Evolutionary conservation across 2,888 invertebrate species (phyloP).

Genomic region (Melitaea athalia): DNA sequence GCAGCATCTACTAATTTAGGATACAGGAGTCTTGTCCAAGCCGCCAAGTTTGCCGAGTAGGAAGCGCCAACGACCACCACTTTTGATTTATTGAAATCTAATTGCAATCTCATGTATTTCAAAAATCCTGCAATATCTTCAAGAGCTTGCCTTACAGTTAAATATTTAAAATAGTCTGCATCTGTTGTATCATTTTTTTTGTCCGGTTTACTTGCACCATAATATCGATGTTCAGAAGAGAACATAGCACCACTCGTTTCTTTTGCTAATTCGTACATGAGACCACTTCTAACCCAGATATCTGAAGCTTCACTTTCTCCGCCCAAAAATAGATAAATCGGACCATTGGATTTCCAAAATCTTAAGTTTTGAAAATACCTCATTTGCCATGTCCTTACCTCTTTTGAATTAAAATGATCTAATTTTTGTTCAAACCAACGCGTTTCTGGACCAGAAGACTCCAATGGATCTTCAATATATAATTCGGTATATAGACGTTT

Average conservation of each 20-base stretch:
- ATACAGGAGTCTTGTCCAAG: constrained; percentile 67
- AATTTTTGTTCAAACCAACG: constrained; percentile 64
- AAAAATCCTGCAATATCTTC: constrained; percentile 64
- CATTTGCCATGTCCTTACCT: constrained; percentile 64
- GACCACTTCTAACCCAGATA: constrained; percentile 56
- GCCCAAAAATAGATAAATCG: constrained; percentile 64
- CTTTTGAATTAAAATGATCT: constrained; percentile 62
- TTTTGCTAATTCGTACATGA: constrained; percentile 62
- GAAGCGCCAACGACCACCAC: constrained; percentile 71
- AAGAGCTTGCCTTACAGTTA: constrained; percentile 66
- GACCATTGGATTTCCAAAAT: constrained; percentile 58
- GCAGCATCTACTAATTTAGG: constrained; percentile 69
- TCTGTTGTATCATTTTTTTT: constrained; percentile 43
- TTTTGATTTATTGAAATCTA: constrained; percentile 56
- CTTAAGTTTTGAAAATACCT: constrained; percentile 64
- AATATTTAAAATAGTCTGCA: constrained; percentile 56
- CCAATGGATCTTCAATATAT: constrained; percentile 40
- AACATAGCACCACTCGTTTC: constrained; percentile 71
- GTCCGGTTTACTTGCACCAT: constrained; percentile 68
- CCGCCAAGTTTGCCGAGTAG: constrained; percentile 71
- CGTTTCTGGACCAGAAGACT: constrained; percentile 42
- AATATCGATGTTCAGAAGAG: constrained; percentile 68
- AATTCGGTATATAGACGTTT: constrained; percentile 52
- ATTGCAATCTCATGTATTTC: constrained; percentile 50
- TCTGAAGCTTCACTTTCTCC: constrained; percentile 62